A percentile compares a stretch with the other conserved stretches of the same genome.
phyloP scores from a whole-genome alignment of 2,113 vertebrate genomes.

The Tenrec ecaudatus region DNA sequence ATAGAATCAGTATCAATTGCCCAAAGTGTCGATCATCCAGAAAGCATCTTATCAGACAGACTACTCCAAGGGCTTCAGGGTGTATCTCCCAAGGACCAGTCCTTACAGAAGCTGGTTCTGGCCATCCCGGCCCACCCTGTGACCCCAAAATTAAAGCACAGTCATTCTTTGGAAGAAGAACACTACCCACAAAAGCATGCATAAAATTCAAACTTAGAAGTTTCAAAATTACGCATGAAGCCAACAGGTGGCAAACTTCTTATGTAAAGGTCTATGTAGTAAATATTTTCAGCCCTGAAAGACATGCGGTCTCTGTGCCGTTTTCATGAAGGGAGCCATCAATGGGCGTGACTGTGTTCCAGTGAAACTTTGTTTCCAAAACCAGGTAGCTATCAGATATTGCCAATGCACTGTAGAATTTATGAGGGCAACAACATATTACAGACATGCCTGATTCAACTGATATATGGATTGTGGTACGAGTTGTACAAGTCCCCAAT shows the following conservation, averaged over 20 bases:
- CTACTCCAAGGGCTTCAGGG: not conserved
- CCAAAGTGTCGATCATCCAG: not conserved
- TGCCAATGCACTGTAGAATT: not conserved
- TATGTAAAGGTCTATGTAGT: not conserved
- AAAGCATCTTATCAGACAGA: not conserved
- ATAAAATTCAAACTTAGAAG: not conserved
- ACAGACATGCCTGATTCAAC: too few species aligned
- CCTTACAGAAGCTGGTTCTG: not conserved
- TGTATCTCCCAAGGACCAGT: not conserved
- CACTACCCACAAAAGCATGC: not conserved
- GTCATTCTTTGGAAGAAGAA: not conserved
- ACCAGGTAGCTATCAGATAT: not conserved
- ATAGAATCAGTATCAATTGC: not conserved
- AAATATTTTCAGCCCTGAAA: not conserved
- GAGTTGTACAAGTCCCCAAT: too few species aligned
- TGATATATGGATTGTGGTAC: too few species aligned
- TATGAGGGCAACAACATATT: too few species aligned
- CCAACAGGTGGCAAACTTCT: not conserved
- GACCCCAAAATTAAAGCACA: not conserved
- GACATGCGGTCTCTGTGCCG: not conserved
- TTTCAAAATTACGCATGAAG: constrained; percentile 27
- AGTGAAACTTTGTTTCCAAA: not conserved
- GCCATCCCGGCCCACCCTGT: not conserved
- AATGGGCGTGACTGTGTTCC: not conserved
- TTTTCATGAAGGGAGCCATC: not conserved